Evolutionary conservation across 2,113 vertebrate species (phyloP), one percentile per base, ranked within the genome.

Genomic region (Dromiciops gliroides): DNA sequence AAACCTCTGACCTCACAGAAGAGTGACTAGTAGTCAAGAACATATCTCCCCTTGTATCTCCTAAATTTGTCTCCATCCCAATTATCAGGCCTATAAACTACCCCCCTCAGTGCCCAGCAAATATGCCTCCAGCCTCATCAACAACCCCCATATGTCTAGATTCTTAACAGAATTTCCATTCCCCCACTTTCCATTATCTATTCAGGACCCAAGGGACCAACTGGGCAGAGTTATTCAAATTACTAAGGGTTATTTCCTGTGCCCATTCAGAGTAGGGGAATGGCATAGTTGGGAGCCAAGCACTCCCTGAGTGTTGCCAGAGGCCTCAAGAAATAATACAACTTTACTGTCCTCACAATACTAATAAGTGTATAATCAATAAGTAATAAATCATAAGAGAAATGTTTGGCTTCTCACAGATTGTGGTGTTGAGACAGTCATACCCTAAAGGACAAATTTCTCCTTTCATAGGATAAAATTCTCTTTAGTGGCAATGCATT

Each of bases 391-490:
- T 60, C 28, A 60, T 37, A 67, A 83, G 1, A n/a, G 37, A 16
- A n/a, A 14, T 75, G 16, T 83, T 44, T 75, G 67, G 37, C 67
- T n/a, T 75, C 67, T 44, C 12, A 60, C 28, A 60, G 28, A 60
- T 60, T 75, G 67, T 60, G 31, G 28, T 60, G 37, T 75, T 75
- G 7, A 75, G 14, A 75, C 16, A n/a, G 44, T 75, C 44, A 8
- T 75, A n/a, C 37, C 5, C 67, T n/a, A 75, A n/a, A 75, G 44
- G 67, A n/a, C 92, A 51, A 95, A 94, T 94, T 75, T 94, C 60
- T 93, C 75, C 28, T 12, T 50, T 95, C 90, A 92, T 60, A 95
- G 94, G 91, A 92, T 90, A 90, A 96, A 94, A 50, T 16, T 31
- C 83, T 48, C 56, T 50, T 75, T 92, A 94, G 44, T 93, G n/a